Evolutionary conservation across 2,113 vertebrate species (phyloP).

Genomic region (Myotis yumanensis): DNA sequence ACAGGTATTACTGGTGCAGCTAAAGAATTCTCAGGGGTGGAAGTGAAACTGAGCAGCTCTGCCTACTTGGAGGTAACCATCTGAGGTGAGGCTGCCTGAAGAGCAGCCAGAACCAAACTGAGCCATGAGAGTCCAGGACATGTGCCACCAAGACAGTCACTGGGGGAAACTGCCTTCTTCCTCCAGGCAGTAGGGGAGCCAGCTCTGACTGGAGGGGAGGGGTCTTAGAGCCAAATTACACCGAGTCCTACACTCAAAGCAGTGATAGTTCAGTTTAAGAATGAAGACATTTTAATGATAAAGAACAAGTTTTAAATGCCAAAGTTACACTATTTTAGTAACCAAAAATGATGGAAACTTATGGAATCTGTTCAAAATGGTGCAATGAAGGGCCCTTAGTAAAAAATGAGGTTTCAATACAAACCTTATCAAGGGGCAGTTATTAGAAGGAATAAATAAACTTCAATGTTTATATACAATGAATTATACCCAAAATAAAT

Average conservation of each 20-base stretch:
- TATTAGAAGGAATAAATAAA: not conserved
- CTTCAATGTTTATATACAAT: not conserved
- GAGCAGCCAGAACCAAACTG: not conserved
- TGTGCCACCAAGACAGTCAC: accelerated
- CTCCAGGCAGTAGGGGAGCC: accelerated
- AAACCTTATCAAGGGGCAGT: not conserved
- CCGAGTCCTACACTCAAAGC: not conserved
- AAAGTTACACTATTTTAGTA: not conserved
- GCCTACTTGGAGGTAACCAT: not conserved
- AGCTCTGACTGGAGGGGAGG: not conserved
- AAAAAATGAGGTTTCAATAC: not conserved
- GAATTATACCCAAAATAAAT: not conserved
- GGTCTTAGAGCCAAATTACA: not conserved
- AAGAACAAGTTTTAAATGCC: not conserved
- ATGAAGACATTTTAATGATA: not conserved
- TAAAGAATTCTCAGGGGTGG: not conserved
- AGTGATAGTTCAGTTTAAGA: not conserved
- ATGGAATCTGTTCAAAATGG: not conserved
- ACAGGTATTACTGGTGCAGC: not conserved
- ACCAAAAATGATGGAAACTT: not conserved
- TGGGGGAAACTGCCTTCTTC: not conserved
- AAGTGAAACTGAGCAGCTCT: not conserved
- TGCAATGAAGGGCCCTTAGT: not conserved
- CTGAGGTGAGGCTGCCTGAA: accelerated
- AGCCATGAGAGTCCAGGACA: accelerated